Conservation (phyloP, 2,113 vertebrate genomes). For the Heliornis fulica region DNA sequence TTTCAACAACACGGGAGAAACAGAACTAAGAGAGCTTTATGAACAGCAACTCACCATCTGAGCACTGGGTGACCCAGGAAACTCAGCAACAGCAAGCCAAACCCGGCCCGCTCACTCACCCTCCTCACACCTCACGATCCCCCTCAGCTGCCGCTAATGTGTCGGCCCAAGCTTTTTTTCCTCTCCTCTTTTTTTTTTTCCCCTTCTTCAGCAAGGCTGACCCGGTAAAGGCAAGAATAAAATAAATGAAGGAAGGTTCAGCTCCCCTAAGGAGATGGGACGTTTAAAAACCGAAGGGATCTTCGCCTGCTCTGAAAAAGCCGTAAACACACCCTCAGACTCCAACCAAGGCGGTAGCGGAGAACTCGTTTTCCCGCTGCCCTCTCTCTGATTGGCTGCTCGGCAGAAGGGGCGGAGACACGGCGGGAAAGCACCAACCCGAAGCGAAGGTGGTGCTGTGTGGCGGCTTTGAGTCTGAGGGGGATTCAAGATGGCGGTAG, state of each 20-base stretch:
- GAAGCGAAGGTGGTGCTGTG: rapidly evolving
- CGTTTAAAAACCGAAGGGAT: rapidly evolving
- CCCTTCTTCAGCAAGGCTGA: background rate
- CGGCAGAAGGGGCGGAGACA: rapidly evolving
- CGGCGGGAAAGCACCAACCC: background rate
- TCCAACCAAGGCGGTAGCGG: rapidly evolving
- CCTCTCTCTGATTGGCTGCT: background rate
- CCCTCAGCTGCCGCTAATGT: background rate
- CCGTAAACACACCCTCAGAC: rapidly evolving
- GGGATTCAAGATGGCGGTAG: rapidly evolving
- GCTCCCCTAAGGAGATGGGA: rapidly evolving
- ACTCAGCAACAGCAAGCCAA: rapidly evolving
- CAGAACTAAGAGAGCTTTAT: background rate
- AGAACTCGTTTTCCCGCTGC: rapidly evolving
- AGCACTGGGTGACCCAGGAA: background rate
- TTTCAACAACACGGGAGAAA: background rate
- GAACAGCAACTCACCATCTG: rapidly evolving
- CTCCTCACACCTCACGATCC: rapidly evolving
- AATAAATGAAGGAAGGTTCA: rapidly evolving
- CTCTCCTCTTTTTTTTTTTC: too few species aligned
- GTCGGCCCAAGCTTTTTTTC: too few species aligned
- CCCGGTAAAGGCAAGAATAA: background rate
- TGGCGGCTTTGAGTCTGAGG: rapidly evolving
- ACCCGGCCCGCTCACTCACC: rapidly evolving
- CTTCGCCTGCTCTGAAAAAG: rapidly evolving